Conservation (phyloP, 2,888 invertebrate genomes). For the Cybosia mesomella region DNA sequence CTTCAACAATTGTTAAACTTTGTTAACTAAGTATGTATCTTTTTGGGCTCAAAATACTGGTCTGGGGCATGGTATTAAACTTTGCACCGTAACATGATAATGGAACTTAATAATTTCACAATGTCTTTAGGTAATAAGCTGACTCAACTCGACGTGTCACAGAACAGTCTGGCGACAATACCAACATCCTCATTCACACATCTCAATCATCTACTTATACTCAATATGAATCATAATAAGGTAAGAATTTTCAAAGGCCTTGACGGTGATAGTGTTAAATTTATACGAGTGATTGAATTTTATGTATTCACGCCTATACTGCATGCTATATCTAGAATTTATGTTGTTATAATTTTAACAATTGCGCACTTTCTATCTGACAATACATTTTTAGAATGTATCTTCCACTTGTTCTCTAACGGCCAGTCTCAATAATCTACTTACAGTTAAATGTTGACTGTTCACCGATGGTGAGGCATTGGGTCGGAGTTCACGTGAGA, state of each 20-base stretch:
- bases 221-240: slow-evolving; percentile 96
- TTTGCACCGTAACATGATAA: slow-evolving; percentile 15
- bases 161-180: slow-evolving; percentile 93
- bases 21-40: not conserved
- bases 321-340: too few species aligned
- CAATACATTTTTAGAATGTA: not conserved
- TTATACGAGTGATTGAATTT: not conserved
- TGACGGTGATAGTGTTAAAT: not conserved
- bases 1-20: not conserved
- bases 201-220: slow-evolving; percentile 93
- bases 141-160: slow-evolving; percentile 95
- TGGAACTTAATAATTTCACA: slow-evolving; percentile 22
- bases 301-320: too few species aligned
- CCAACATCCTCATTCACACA: slow-evolving; percentile 93
- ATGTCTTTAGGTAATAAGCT: slow-evolving; percentile 91
- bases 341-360: too few species aligned
- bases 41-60: not conserved
- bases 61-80: slow-evolving; percentile 10
- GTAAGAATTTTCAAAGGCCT: slow-evolving; percentile 49
- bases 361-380: not conserved
- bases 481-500: too few species aligned
- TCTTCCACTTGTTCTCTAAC: not conserved
- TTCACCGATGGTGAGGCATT: too few species aligned
- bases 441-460: too few species aligned
- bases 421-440: too few species aligned